These are phyloP conservation scores for Lepidochitona cinerea DNA, from an alignment of 2,888 invertebrate genomes.

Conservation along the genomic window DNA sequence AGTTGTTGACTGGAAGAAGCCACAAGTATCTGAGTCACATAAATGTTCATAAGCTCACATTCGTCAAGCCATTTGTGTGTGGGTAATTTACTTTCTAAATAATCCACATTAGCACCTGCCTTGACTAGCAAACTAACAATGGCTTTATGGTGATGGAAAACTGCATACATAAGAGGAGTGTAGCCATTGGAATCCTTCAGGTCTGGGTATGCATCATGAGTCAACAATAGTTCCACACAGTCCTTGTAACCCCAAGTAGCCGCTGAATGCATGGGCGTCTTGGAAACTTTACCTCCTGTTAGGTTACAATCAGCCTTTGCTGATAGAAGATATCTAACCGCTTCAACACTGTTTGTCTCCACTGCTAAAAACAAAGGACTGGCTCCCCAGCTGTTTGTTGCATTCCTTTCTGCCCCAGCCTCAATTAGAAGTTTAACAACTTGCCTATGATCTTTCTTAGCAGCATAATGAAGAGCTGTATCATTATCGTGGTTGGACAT, in stretches of 20 bases:
- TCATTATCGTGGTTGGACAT: constrained; percentile 10
- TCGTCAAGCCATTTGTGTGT: neutral
- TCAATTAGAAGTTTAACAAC: constrained; percentile 4
- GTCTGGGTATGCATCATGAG: constrained; percentile 18
- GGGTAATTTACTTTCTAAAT: too few species aligned
- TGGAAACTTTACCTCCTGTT: neutral
- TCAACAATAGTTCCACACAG: constrained; percentile 22
- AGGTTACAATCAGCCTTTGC: neutral
- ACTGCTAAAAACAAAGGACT: neutral
- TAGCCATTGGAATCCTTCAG: constrained; percentile 14
- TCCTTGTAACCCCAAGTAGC: constrained; percentile 1
- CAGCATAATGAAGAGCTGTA: constrained; percentile 18
- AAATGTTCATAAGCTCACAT: neutral
- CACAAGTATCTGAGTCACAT: neutral
- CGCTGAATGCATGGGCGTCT: constrained; percentile 15
- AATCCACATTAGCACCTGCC: neutral
- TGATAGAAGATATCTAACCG: neutral
- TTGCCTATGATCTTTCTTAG: neutral
- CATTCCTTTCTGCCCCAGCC: constrained; percentile 1
- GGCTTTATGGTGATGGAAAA: neutral
- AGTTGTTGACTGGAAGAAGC: neutral
- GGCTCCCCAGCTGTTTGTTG: neutral
- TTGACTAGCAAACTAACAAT: neutral
- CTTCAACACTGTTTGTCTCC: neutral
- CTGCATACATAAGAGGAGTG: neutral